Conservation (phyloP, 1,140 invertebrate species). For the Panagrolaimus sp. region DNA sequence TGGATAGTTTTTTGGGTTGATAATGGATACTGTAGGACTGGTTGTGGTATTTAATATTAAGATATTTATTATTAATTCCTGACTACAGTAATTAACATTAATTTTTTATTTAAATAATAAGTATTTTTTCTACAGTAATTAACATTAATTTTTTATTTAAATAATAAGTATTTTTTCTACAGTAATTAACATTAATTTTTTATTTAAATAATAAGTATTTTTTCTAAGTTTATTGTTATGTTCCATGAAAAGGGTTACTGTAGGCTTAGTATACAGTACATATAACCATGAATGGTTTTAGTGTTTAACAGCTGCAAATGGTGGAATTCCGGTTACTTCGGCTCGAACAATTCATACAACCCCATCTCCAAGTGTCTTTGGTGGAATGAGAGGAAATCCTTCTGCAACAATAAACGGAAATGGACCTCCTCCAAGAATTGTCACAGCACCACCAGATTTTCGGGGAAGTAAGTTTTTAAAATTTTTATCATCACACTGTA, state of each 20-base stretch:
- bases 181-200: no score
- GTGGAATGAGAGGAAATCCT: slow-evolving; percentile 3
- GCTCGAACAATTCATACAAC: neutral
- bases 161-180: no score
- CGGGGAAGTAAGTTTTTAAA: neutral
- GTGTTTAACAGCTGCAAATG: slow-evolving; percentile 58
- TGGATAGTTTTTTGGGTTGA: neutral
- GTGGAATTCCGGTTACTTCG: slow-evolving; percentile 37
- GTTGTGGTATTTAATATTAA: no score
- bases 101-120: no score
- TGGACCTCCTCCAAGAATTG: neutral
- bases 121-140: no score
- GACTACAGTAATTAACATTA: no score
- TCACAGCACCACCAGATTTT: slow-evolving; percentile 4
- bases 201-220: no score
- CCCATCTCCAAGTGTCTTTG: slow-evolving; percentile 27
- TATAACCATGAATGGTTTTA: slow-evolving; percentile 29
- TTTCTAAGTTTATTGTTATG: no score
- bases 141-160: no score
- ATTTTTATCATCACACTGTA: slow-evolving; percentile 42
- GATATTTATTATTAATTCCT: no score
- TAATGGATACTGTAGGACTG: neutral
- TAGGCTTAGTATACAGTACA: no score
- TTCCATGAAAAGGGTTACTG: no score
- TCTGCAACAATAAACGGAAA: neutral